A percentile compares a stretch with the other conserved stretches of the same genome.
phyloP scores from a whole-genome alignment of 2,113 vertebrate species.

The Hippolais icterina region DNA sequence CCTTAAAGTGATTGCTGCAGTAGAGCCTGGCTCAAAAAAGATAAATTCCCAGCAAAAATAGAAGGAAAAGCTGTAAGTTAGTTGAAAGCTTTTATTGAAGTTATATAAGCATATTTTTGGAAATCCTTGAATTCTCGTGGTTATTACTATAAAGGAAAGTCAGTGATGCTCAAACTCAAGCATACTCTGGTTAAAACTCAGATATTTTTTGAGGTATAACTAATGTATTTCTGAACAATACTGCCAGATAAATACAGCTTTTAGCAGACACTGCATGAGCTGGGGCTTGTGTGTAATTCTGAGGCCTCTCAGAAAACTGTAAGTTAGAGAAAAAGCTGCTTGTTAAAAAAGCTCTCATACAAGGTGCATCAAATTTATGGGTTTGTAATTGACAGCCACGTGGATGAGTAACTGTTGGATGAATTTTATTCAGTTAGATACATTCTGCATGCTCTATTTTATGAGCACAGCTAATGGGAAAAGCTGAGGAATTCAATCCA shows the following conservation, averaged over 20 bases:
- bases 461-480: not conserved
- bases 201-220: not conserved
- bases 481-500: not conserved
- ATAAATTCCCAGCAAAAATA: not conserved
- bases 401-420: not conserved
- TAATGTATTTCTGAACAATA: not conserved
- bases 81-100: not conserved
- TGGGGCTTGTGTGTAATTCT: not conserved
- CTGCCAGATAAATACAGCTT: not conserved
- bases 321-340: not conserved
- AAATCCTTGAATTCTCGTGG: not conserved
- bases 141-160: not conserved
- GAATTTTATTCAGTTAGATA: not conserved
- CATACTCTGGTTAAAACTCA: not conserved
- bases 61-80: not conserved
- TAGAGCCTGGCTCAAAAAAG: not conserved
- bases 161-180: not conserved
- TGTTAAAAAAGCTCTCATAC: not conserved
- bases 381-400: not conserved
- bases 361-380: not conserved
- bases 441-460: not conserved
- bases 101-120: not conserved
- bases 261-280: fast-evolving
- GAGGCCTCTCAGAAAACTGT: not conserved
- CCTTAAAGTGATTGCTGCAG: not conserved